Percentiles rank a stretch among this genome's conserved stretches.
These are phyloP conservation scores for Argyrosomus japonicus DNA, from an alignment of 2,113 vertebrate genomes.

Conservation along the genomic window DNA sequence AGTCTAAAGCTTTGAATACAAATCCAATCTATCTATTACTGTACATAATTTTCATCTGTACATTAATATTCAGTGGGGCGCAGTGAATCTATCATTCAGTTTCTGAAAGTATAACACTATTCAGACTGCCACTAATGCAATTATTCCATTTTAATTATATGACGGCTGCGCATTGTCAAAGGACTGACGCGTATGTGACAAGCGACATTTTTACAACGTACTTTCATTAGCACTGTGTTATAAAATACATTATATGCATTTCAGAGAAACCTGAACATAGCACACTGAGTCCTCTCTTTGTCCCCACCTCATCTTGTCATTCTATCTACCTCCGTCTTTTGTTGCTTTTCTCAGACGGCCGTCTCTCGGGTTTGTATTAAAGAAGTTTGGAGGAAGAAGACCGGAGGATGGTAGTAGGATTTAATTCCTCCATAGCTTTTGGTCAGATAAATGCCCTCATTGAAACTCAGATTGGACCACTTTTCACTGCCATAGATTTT, in stretches of 20 bases:
- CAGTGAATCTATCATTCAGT: constrained; percentile 14
- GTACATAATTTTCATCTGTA: constrained; percentile 28
- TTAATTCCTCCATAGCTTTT: constrained; percentile 35
- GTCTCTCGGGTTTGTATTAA: constrained; percentile 17
- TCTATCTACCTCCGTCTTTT: background rate
- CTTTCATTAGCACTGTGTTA: background rate
- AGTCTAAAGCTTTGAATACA: constrained; percentile 27
- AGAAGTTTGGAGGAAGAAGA: constrained; percentile 6
- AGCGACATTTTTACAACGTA: background rate
- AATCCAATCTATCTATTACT: background rate
- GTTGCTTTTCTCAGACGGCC: background rate
- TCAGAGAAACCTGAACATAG: background rate
- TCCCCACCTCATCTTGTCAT: background rate
- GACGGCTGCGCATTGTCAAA: background rate
- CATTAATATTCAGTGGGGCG: constrained; percentile 40
- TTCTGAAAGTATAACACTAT: constrained; percentile 8
- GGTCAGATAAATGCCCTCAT: constrained; percentile 20
- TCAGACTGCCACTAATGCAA: constrained; percentile 40
- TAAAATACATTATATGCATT: background rate
- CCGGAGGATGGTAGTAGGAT: constrained; percentile 3
- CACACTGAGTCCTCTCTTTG: background rate
- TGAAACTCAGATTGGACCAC: constrained; percentile 39
- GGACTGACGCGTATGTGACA: constrained; percentile 11
- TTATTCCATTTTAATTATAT: constrained; percentile 11
- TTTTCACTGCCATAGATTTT: constrained; percentile 46